Evolutionary conservation across 92 coral and sea anemone genomes (phyloP), one percentile per base, ranked within the genome.

Genomic region (Bergia sp.): DNA sequence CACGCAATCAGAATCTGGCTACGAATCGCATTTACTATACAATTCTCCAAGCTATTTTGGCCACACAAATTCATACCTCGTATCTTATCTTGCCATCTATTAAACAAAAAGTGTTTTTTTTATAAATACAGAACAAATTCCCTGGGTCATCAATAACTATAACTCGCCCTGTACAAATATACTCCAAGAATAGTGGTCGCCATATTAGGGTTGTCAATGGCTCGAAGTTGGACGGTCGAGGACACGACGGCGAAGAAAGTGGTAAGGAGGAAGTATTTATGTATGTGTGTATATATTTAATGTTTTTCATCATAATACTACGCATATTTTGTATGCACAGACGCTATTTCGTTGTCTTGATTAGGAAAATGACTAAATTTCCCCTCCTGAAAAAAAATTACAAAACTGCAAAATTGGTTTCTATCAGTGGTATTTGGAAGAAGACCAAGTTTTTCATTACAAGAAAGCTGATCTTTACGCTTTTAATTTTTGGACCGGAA

Each of bases 91-190:
- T 61, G 69, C 29, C 69, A 61, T 61, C 29, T 61, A 53, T 53
- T 53, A 53, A 61, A 61, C 5, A 23, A 23, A 61, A 61, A 61
- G 69, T 50, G 18, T 79, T n/a, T 79, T 79, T 50, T 79, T 66
- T 23, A 9, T 20, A 80, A 80, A 37, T 38, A 84, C 79, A 84
- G 87, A 71, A 36, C 61, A 67, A 69, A 20, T 74, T 67, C 43
- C 43, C 57, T 13, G 87, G 87, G 15, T 71, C 77, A 7, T 72
- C 87, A 13, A 44, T 72, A 84, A 84, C 43, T 36, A 84, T 72
- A 29, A 64, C 74, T 23, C 87, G 87, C 10, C 77, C 78, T 7
- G 87, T 84, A 29, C 87, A 84, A 71, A 84, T 84, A 72, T 84
- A 84, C 37, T 84, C 87, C 44, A 47, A 49, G 15, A 84, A 84